Base-by-base conservation (phyloP, 2,888 invertebrate genomes). In the Napeogenes inachia region DNA sequence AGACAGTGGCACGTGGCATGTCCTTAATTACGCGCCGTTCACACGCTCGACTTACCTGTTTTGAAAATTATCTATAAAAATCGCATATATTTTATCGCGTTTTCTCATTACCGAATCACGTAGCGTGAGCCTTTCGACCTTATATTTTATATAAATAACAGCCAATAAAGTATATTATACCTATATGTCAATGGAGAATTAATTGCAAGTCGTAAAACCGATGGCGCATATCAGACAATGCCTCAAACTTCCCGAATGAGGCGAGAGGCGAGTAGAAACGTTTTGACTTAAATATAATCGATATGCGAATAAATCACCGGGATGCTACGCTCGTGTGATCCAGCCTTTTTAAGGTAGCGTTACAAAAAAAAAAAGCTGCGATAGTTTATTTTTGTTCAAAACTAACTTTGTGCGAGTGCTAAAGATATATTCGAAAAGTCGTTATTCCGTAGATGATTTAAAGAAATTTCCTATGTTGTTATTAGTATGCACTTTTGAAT, bases 161-260 rank as follows among this genome's bases (percentile, higher is more conserved):
- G 21, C 21, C 33, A 56, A 35, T 38, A 32, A 12, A 70, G 72
- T 71, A 77, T 32, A 53, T 32, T 55, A 35, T 77, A 82, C 82
- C 82, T 80, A 83, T 82, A 79, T 76, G 77, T 71, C 77, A 76
- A 84, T 81, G 77, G 68, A 72, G 69, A 73, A 85, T 85, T 85
- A 84, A 87, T 85, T 82, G 82, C 75, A 73, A 76, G 80, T 80
- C 82, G 81, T 85, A 81, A 86, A 84, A 78, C 75, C 80, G 81
- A 85, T 84, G 86, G 79, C 76, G 72, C 85, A 73, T 80, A 69
- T 57, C 65, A 67, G 70, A 71, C 69, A 66, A 65, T 69, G 67
- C 61, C 61, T 61, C 74, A 73, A 78, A 60, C 61, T 58, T 32
- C 46, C 58, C 66, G 58, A 66, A 71, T 72, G 79, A 79, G 75